phyloP scores from a whole-genome alignment of 2,113 vertebrate species.

The Patagioenas fasciata region DNA sequence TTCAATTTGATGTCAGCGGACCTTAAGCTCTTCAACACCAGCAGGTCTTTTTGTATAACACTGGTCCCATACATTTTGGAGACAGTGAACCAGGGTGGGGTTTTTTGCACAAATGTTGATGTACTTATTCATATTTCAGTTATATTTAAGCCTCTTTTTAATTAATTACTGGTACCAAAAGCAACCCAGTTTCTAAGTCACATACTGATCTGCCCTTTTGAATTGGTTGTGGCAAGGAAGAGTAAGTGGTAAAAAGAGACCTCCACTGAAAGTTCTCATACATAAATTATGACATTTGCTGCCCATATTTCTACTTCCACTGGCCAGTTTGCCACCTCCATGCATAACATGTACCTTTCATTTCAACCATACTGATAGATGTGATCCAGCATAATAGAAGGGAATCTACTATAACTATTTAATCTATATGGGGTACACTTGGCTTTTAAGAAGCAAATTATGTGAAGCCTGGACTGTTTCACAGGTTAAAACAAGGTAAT shows the following conservation, averaged over 20 bases:
- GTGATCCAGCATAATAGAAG: neutral
- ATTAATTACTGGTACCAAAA: neutral
- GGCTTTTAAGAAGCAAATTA: neutral
- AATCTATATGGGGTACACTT: neutral
- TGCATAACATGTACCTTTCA: neutral
- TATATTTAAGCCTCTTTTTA: neutral
- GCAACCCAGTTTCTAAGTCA: neutral
- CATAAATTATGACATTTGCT: neutral
- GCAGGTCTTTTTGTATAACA: neutral
- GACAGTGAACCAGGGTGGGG: neutral
- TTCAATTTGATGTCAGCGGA: neutral
- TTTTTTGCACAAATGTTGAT: neutral
- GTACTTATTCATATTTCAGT: neutral
- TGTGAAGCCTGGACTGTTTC: neutral
- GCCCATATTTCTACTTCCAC: too few relatives aligned
- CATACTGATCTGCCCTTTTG: neutral
- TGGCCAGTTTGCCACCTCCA: too few relatives aligned
- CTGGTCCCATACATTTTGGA: neutral
- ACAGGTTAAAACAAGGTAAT: neutral
- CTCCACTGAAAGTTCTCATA: neutral
- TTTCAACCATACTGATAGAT: neutral
- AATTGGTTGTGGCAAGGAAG: neutral
- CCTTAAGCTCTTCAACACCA: neutral
- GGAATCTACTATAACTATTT: neutral
- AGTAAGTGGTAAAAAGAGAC: neutral